phyloP scores from a whole-genome alignment of 2,888 invertebrate species.

The Spicauda simplicius region DNA sequence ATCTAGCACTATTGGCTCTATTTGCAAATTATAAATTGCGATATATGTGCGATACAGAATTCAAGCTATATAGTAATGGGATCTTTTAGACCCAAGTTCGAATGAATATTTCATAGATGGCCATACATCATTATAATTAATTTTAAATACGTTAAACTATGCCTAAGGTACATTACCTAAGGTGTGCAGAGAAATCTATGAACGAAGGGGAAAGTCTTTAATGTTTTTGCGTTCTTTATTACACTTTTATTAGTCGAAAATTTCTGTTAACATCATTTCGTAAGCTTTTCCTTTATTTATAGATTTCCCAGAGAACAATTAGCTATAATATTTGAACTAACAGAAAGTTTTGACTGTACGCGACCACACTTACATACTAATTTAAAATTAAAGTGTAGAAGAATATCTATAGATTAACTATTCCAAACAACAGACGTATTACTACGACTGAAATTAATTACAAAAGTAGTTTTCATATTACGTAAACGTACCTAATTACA shows the following conservation, averaged over 20 bases:
- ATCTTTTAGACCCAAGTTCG: not conserved
- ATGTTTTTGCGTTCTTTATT: slow-evolving; percentile 31
- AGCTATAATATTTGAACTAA: slow-evolving; percentile 77
- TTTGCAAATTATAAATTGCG: slow-evolving; percentile 17
- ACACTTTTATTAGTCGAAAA: not conserved
- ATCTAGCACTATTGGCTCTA: slow-evolving; percentile 14
- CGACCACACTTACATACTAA: slow-evolving; percentile 60
- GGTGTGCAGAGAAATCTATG: slow-evolving; percentile 34
- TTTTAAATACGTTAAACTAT: slow-evolving; percentile 47
- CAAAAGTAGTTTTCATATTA: slow-evolving; percentile 36
- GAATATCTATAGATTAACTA: slow-evolving; percentile 67
- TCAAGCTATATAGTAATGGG: not conserved
- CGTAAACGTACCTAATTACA: slow-evolving; percentile 11
- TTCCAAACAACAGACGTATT: slow-evolving; percentile 50
- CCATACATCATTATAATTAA: slow-evolving; percentile 24
- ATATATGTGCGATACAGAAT: not conserved
- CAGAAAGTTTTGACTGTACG: slow-evolving; percentile 61
- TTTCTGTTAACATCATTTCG: slow-evolving; percentile 21
- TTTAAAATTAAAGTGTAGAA: slow-evolving; percentile 59
- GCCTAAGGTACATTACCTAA: slow-evolving; percentile 28
- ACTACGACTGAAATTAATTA: slow-evolving; percentile 39
- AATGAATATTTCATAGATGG: slow-evolving; percentile 31
- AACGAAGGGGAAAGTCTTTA: slow-evolving; percentile 28
- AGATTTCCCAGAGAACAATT: slow-evolving; percentile 62
- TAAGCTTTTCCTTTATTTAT: slow-evolving; percentile 47